Percentiles rank a stretch among this genome's conserved stretches.
phyloP scores from a whole-genome alignment of 2,888 invertebrate genomes.

The Quadroppia sp. region DNA sequence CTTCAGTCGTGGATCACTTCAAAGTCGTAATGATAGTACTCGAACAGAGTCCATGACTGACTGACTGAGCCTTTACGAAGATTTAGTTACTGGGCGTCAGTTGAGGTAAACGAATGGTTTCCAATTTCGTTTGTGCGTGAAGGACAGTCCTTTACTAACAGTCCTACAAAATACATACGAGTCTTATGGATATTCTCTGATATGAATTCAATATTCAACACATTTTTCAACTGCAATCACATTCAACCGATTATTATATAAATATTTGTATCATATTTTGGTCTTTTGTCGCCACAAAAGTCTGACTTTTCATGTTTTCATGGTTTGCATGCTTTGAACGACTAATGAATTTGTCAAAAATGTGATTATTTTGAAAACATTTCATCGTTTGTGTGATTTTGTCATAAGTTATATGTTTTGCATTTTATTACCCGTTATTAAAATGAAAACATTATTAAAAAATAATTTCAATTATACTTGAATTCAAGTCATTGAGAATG shows the following conservation, averaged over 20 bases:
- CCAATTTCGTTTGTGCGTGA: conserved; percentile 34
- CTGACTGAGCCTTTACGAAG: neutral
- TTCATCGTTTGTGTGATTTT: neutral
- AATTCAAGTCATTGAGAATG: conserved; percentile 11
- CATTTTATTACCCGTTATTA: neutral
- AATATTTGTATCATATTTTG: no score
- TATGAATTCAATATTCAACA: no score
- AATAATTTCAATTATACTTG: neutral
- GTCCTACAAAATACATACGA: neutral
- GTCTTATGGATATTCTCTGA: neutral
- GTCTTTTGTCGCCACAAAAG: no score
- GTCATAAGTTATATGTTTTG: conserved; percentile 1
- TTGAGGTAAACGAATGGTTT: conserved; percentile 31
- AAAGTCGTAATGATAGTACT: neutral
- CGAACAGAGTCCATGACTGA: conserved; percentile 19
- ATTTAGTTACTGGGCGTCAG: conserved; percentile 30
- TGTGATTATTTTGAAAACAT: neutral
- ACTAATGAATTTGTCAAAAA: conserved; percentile 1
- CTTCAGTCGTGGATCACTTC: conserved; percentile 3
- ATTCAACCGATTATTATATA: neutral
- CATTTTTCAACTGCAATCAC: neutral
- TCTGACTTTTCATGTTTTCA: no score
- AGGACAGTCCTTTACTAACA: conserved; percentile 3
- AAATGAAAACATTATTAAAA: conserved; percentile 16
- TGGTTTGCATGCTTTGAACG: neutral